Evolutionary conservation across 2,888 invertebrate genomes (phyloP).

Genomic region (Sinotaia quadrata): DNA sequence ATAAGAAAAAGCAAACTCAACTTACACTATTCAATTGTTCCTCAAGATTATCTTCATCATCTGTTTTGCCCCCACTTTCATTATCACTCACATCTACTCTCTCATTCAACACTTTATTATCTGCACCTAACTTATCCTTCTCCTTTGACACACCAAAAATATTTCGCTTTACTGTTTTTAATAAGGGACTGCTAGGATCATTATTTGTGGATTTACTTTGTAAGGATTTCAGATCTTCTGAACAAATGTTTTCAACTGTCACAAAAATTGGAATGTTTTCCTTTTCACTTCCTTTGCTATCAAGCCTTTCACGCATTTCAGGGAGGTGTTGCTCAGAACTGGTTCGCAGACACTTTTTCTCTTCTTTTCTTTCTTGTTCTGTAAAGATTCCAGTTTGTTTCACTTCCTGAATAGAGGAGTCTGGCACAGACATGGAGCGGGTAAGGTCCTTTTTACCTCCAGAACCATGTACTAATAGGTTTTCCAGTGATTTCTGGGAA

Average conservation of each 20-base stretch:
- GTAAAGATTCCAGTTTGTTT: constrained; percentile 9
- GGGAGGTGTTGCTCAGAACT: constrained; percentile 31
- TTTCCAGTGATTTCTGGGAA: constrained; percentile 59
- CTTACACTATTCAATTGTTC: constrained; percentile 56
- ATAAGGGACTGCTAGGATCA: no score
- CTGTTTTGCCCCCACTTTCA: constrained; percentile 2
- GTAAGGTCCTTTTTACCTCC: constrained; percentile 47
- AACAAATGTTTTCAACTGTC: no score
- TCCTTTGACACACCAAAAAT: constrained; percentile 23
- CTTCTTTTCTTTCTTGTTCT: background rate
- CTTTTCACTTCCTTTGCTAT: constrained; percentile 63
- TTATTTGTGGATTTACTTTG: no score
- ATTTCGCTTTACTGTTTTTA: constrained; percentile 14
- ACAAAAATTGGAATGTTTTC: constrained; percentile 53
- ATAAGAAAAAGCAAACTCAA: background rate
- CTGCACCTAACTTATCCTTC: background rate
- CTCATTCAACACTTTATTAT: background rate
- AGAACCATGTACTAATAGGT: constrained; percentile 43
- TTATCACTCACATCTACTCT: background rate
- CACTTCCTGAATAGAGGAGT: constrained; percentile 37
- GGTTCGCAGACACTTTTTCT: constrained; percentile 22
- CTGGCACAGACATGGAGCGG: constrained; percentile 56
- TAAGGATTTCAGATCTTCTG: no score
- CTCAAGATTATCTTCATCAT: constrained; percentile 42
- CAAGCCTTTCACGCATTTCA: constrained; percentile 37